Base-by-base conservation (phyloP, 2,797 vertebrate species). In the Chrysolophus pictus region DNA sequence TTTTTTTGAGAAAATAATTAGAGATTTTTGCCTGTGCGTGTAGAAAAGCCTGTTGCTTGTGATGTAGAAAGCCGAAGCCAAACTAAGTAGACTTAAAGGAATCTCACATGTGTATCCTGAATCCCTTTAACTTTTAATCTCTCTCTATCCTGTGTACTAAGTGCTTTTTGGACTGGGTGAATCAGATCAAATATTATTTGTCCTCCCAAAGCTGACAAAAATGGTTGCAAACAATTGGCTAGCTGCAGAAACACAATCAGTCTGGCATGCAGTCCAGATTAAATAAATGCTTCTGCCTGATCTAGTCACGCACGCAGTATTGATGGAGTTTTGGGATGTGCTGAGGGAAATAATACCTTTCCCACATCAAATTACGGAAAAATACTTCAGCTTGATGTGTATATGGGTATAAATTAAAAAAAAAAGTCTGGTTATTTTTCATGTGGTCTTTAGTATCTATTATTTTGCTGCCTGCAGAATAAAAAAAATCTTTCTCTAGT, bases 161-260 rank as follows among this genome's bases (percentile, higher is more conserved):
- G 16, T 18, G 29, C 10, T 49, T 51, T 49, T 51, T 51, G 22
- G 51, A 63, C n/a, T 41, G 46, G 3, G 11, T 41, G 29, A 51
- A 51, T 76, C 14, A 11, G 67, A 67, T 42, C 73, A 37, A 67
- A 64, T 49, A 55, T 1, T 72, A 87, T 73, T 77, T 89, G 72
- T 91, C 42, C 46, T 93, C 71, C 46, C 67, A 19, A 60, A 93
- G 55, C 76, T 91, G 73, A 90, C 91, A 91, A 62, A 69, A 81
- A 37, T 42, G 71, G 26, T 80, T 83, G 82, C 44, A 63, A 72
- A 67, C 82, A 29, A 12, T 78, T 65, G 63, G 73, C 55, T 78
- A 31, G 67, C 28, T 94, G 64, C 84, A 87, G 70, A 75, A 81
- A 67, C 46, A 47, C 72, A 75, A 12, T 87, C 70, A 67, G 69